phyloP scores from a whole-genome alignment of 2,113 vertebrate species.

The Larimichthys crocea region DNA sequence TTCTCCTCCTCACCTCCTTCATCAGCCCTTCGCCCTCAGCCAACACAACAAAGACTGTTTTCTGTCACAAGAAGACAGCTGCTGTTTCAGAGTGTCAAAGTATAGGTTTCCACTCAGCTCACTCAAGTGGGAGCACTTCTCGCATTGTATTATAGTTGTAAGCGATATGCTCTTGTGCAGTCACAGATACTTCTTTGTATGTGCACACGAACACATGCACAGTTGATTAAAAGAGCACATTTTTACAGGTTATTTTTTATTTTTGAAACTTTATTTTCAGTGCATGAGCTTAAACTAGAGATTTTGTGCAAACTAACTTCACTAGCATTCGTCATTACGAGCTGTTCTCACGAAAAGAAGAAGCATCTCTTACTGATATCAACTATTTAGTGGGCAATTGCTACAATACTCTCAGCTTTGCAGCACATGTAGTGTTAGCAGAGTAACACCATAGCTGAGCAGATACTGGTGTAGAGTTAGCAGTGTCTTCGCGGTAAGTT shows the following conservation, averaged over 20 bases:
- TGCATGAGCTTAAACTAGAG: too few species aligned
- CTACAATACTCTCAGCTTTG: neutral
- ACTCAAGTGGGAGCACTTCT: constrained; percentile 48
- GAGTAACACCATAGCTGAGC: too few species aligned
- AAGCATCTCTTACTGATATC: too few species aligned
- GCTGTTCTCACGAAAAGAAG: too few species aligned
- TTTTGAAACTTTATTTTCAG: neutral
- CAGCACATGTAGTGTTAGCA: too few species aligned
- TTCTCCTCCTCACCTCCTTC: constrained; percentile 56
- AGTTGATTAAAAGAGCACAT: too few species aligned
- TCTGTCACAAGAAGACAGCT: constrained; percentile 58
- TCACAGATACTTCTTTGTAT: neutral
- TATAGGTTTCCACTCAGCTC: constrained; percentile 55
- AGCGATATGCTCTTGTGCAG: constrained; percentile 8
- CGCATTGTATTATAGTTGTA: constrained; percentile 40
- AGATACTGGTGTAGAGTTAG: too few species aligned
- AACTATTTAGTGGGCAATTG: too few species aligned
- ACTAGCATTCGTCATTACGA: too few species aligned
- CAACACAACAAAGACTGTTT: constrained; percentile 49
- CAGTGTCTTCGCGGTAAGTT: too few species aligned
- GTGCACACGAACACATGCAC: neutral
- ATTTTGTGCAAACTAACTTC: too few species aligned
- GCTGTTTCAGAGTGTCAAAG: constrained; percentile 54
- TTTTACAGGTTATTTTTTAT: too few species aligned
- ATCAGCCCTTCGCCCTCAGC: constrained; percentile 53